Evolutionary conservation across 2,888 invertebrate species (phyloP), one percentile per base, ranked within the genome.

Genomic region (Deilephila elpenor): DNA sequence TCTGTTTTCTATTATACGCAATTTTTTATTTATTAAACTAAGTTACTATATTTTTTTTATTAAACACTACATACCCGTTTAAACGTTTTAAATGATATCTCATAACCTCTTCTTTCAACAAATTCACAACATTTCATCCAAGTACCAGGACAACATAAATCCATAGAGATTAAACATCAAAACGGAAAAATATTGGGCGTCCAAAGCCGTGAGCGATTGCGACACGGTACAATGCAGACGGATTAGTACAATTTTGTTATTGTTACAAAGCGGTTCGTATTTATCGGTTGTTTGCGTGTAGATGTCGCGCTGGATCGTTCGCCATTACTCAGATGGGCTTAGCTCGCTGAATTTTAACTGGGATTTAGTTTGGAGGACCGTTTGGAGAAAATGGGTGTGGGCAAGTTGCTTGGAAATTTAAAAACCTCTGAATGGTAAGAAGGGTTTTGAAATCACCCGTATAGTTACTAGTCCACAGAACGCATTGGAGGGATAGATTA

Each of bases 261-360:
- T 73, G 64, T 67, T 67, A 62, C 70, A 74, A 74, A 86, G 86
- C 88, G 88, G 87, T 87, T 80, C 79, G 83, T 78, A 81, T 82
- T 81, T 87, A 89, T 90, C 84, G 83, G 84, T 83, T 91, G 89
- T 91, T 90, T 89, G 83, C 84, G 88, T 89, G 88, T 86, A 85
- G 86, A 88, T 87, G 91, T 89, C 87, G 85, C 86, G 75, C 78
- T 79, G 78, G 84, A 84, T 83, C 80, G 84, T 78, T 83, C 77
- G 82, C 88, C 88, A 91, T 93, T 90, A 91, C 85, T 92, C 91
- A 91, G 84, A 76, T 75, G 77, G 89, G 90, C 81, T 92, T 91
- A 92, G 89, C 90, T 89, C 88, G 88, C 85, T 91, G 91, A 92
- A 91, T 91, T 93, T 92, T 91, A 92, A 92, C 91, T 84, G 88